These are phyloP conservation scores for Malurus cyaneus DNA, from an alignment of 2,113 vertebrate species.

Conservation along the genomic window DNA sequence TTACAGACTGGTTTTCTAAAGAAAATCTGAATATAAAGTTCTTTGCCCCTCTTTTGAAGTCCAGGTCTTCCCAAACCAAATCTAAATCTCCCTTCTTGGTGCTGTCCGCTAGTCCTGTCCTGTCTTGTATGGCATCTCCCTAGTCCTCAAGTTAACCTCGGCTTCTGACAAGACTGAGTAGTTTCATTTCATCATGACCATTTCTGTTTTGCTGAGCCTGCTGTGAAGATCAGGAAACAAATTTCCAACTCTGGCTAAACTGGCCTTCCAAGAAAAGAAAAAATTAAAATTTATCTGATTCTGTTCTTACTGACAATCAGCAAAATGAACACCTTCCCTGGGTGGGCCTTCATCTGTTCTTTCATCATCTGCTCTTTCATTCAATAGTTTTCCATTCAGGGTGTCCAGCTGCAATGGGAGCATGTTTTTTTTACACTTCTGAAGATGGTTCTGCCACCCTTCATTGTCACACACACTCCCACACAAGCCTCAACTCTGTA, in stretches of 20 bases:
- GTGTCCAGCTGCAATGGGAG: neutral
- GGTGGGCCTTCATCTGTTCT: neutral
- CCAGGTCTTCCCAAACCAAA: neutral
- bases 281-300: neutral
- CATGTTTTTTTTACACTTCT: neutral
- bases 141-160: neutral
- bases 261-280: neutral
- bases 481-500: rapidly evolving
- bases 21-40: neutral
- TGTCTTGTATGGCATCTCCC: neutral
- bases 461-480: neutral
- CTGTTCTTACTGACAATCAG: neutral
- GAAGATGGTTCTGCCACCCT: neutral
- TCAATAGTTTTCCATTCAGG: neutral
- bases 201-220: neutral
- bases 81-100: neutral
- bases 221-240: neutral
- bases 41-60: neutral
- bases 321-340: neutral
- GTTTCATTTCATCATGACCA: neutral
- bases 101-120: neutral
- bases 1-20: neutral
- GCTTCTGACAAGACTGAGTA: neutral
- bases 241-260: neutral
- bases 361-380: neutral